Base-by-base conservation (phyloP, 2,797 vertebrate genomes). In the Pangasius larnaudii region DNA sequence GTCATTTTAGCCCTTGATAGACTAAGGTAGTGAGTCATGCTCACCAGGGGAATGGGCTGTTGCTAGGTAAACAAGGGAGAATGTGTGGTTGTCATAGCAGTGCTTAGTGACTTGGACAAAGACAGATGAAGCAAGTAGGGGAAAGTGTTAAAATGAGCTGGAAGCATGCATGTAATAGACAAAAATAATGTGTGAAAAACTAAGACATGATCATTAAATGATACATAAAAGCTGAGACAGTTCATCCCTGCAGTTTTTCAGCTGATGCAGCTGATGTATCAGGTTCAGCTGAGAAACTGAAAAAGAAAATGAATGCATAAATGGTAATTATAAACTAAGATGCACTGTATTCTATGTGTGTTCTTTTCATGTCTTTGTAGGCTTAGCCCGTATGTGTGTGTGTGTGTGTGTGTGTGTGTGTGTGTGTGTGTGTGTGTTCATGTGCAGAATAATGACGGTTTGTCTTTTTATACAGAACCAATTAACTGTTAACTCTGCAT, bases 41-140 rank as follows among this genome's bases (percentile, higher is more conserved):
- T 87, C 84, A 85, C 85, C 39, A 49, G 71, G 83, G 83, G 85
- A 74, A 85, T 83, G 82, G 82, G 89, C 89, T 89, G 90, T 90
- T 90, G 86, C 89, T 36, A 65, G 88, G 89, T 88, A 78, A 87
- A 88, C 39, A 61, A 22, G 86, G 61, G 88, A 77, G 74, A 84
- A 84, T 30, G 24, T 87, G 87, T 33, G 72, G 86, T 91, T 86
- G 92, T 93, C 92, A 89, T 80, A 80, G 88, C 81, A 84, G 42
- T 84, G 81, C 24, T 61, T 39, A 27, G 90, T 65, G 51, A 84
- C 75, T 51, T 63, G 69, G 51, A 63, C 18, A 82, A 36, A 2
- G 49, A 53, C 1, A 33, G 86, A 86, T 30, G 59, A 56, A 72
- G 78, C 24, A 6, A 30, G 24, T 0, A 84, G 33, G 67, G 36